phyloP scores from a whole-genome alignment of 2,888 invertebrate species.

The Aphodius granarius region DNA sequence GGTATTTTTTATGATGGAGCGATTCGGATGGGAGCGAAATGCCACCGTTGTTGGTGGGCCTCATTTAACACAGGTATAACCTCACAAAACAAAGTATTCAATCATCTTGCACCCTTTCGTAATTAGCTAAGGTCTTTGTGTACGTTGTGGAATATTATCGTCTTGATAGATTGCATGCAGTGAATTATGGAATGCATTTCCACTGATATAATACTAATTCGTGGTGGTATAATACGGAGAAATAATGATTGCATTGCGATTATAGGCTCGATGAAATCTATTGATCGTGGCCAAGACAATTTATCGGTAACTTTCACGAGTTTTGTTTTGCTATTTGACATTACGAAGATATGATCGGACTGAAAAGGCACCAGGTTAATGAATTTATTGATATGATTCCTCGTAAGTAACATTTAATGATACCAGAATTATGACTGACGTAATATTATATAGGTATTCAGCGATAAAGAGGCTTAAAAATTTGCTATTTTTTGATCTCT shows the following conservation, averaged over 20 bases:
- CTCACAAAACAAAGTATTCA: slow-evolving; percentile 30
- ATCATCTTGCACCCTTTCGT: slow-evolving; percentile 27
- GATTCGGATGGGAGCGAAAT: slow-evolving; percentile 13
- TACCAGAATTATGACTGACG: too few species aligned
- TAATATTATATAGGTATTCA: too few species aligned
- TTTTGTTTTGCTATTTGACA: not conserved
- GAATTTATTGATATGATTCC: not conserved
- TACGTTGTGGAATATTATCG: not conserved
- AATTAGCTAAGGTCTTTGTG: slow-evolving; percentile 22
- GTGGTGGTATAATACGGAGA: not conserved
- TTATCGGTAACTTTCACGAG: not conserved
- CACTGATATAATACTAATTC: not conserved
- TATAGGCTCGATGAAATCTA: not conserved
- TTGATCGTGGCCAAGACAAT: not conserved
- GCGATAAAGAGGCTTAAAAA: too few species aligned
- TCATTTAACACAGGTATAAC: slow-evolving; percentile 22
- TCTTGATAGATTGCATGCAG: not conserved
- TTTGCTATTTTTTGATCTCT: too few species aligned
- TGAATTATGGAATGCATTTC: not conserved
- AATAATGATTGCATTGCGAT: not conserved
- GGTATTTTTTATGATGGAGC: not conserved
- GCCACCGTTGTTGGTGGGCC: slow-evolving; percentile 30
- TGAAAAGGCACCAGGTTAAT: not conserved
- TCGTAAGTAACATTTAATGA: not conserved
- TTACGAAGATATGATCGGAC: not conserved